These are phyloP conservation scores for Hestina assimilis DNA, from an alignment of 1,140 invertebrate genomes.

Conservation along the genomic window DNA sequence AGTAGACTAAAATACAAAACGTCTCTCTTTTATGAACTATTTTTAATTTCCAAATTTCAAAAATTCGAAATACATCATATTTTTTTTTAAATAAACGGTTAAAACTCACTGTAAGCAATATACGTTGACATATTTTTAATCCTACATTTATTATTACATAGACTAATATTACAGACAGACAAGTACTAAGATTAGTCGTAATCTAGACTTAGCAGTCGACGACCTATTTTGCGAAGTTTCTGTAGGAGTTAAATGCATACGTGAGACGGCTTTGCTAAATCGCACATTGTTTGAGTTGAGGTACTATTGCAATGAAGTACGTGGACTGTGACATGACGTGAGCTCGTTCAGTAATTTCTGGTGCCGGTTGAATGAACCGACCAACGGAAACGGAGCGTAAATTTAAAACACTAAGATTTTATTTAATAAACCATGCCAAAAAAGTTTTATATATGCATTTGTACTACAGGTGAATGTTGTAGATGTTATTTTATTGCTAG, in stretches of 20 bases:
- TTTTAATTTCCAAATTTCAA: no score
- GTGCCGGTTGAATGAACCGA: slow-evolving; percentile 30
- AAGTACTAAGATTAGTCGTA: neutral
- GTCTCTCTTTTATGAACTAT: no score
- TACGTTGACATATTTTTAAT: no score
- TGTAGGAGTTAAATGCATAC: slow-evolving; percentile 19
- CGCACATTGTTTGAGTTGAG: slow-evolving; percentile 17
- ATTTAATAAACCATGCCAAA: slow-evolving; percentile 20
- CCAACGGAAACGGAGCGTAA: slow-evolving; percentile 23
- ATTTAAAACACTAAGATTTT: slow-evolving; percentile 28
- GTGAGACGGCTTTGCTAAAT: slow-evolving; percentile 19
- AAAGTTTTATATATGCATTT: no score
- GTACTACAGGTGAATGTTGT: no score
- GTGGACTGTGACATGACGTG: slow-evolving; percentile 24
- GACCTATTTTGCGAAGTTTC: slow-evolving; percentile 12
- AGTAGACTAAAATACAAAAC: no score
- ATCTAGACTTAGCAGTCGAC: neutral
- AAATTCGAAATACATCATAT: no score
- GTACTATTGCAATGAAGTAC: slow-evolving; percentile 13
- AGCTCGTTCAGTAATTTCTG: slow-evolving; percentile 24
- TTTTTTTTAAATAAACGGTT: no score
- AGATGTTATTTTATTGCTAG: no score
- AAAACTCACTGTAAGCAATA: no score
- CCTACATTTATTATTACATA: no score
- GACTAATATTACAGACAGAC: no score